Conservation (phyloP, 2,113 vertebrate species). For the Saimiri boliviensis region DNA sequence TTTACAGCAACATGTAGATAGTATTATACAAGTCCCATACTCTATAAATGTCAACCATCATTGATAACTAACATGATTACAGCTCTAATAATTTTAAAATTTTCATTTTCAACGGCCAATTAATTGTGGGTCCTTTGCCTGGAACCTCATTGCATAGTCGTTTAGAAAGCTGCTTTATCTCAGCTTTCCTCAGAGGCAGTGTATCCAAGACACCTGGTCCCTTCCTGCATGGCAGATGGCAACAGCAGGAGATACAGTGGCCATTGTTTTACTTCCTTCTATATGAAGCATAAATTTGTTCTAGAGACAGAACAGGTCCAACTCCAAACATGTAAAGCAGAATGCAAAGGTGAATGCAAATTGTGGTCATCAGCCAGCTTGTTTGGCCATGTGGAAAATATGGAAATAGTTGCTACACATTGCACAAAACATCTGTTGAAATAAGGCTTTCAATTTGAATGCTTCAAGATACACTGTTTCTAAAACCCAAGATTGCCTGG, state of each 20-base stretch:
- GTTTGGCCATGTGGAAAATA: conserved; percentile 54
- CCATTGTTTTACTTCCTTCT: neutral
- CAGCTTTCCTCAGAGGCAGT: neutral
- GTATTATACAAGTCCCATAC: neutral
- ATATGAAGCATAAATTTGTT: neutral
- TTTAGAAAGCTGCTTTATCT: conserved; percentile 29
- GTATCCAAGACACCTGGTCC: neutral
- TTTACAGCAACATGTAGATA: neutral
- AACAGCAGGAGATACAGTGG: neutral
- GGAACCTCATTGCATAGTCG: neutral
- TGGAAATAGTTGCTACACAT: conserved; percentile 32
- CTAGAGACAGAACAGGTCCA: neutral
- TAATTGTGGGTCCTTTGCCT: neutral
- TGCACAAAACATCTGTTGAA: conserved; percentile 51
- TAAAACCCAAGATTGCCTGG: conserved; percentile 29
- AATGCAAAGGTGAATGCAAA: conserved; percentile 70
- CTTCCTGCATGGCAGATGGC: neutral
- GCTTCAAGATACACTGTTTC: neutral
- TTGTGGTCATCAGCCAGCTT: neutral
- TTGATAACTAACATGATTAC: neutral
- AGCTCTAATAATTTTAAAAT: neutral
- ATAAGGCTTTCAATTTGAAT: conserved; percentile 34
- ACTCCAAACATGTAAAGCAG: neutral
- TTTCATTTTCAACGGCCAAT: conserved; percentile 33
- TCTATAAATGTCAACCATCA: neutral